Conservation (phyloP, 2,113 vertebrate species). For the Ascaphus truei region DNA sequence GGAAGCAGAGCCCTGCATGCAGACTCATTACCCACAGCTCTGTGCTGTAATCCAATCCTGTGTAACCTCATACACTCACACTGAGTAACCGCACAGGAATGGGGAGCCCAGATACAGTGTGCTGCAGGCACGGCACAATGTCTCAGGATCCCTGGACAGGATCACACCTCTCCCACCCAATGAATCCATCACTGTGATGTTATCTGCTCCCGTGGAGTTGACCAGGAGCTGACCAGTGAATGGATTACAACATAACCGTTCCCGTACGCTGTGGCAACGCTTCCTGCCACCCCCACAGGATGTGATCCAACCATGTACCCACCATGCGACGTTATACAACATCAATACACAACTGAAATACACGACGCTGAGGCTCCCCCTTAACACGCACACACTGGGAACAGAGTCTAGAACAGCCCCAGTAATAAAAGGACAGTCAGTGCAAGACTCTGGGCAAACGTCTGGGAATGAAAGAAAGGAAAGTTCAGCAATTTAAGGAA, state of each 20-base stretch:
- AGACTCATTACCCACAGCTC: conserved; percentile 38
- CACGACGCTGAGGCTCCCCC: no score
- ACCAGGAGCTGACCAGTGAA: no score
- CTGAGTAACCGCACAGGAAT: conserved; percentile 69
- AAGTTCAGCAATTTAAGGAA: conserved; percentile 50
- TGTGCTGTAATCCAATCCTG: conserved; percentile 58
- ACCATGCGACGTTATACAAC: no score
- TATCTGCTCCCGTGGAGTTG: no score
- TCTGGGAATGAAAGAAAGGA: conserved; percentile 42
- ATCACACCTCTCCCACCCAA: no score
- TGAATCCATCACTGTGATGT: no score
- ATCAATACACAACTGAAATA: no score
- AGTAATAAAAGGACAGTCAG: conserved; percentile 31
- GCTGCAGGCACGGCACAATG: background rate
- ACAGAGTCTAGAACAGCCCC: conserved; percentile 26
- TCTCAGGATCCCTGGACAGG: no score
- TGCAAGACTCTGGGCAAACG: conserved; percentile 40
- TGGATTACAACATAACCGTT: no score
- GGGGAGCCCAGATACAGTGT: conserved; percentile 57
- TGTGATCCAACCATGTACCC: no score
- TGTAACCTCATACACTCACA: conserved; percentile 44
- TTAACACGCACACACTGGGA: no score
- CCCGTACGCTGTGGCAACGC: background rate
- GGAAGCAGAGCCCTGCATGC: conserved; percentile 23
- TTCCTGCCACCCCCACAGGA: no score